phyloP scores from a whole-genome alignment of 2,113 vertebrate species.

The Zosterops japonicus region DNA sequence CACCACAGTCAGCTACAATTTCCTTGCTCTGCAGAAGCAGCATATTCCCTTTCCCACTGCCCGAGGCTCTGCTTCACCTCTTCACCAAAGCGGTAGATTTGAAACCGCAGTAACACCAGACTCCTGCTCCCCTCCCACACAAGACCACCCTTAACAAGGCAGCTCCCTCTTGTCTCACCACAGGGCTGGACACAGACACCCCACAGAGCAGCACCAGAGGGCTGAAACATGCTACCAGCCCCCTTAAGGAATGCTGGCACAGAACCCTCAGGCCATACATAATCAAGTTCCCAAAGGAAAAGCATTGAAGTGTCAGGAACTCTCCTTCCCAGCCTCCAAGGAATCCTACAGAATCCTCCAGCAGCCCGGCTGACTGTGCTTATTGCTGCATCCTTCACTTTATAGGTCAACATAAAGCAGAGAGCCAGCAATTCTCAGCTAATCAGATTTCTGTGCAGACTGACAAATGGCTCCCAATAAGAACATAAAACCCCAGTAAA shows the following conservation, averaged over 20 bases:
- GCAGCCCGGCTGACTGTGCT: neutral
- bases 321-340: neutral
- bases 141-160: neutral
- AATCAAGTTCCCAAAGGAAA: neutral
- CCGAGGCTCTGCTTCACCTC: neutral
- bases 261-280: accelerated
- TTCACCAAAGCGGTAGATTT: accelerated
- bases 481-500: neutral
- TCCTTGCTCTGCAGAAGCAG: neutral
- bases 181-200: neutral
- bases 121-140: neutral
- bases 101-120: neutral
- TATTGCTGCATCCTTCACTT: constrained; percentile 22
- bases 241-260: neutral
- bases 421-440: constrained; percentile 16
- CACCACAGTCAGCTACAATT: neutral
- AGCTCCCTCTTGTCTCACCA: neutral
- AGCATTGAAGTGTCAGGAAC: neutral
- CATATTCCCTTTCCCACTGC: neutral
- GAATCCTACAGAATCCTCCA: neutral
- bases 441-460: neutral
- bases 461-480: constrained; percentile 41
- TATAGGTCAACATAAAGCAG: constrained; percentile 27
- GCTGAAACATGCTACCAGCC: neutral
- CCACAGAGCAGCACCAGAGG: neutral